A percentile compares a stretch with the other conserved stretches of the same genome.
phyloP scores from a whole-genome alignment of 92 coral and sea anemone genomes.

The Epizoanthus rinbou region DNA sequence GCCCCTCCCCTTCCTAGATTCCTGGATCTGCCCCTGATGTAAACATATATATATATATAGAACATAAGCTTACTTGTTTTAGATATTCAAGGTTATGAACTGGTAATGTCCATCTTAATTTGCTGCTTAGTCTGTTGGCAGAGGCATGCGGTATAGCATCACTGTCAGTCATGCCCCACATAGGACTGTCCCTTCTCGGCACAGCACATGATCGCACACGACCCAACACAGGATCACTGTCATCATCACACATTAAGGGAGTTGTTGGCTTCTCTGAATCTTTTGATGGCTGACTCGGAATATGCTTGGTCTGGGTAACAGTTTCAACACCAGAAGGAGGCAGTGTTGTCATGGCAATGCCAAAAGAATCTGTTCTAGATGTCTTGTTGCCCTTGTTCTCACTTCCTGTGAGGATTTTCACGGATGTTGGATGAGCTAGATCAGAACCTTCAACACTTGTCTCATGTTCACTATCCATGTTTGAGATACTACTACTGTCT shows the following conservation, averaged over 20 bases:
- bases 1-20: too few relatives aligned
- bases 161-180: background rate
- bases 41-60: background rate
- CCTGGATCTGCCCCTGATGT: too few relatives aligned
- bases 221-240: background rate
- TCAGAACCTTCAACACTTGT: conserved; percentile 8
- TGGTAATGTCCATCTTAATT: conserved; percentile 57
- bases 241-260: background rate
- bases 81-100: conserved; percentile 66
- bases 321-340: background rate
- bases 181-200: conserved; percentile 1
- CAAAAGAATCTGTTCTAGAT: background rate
- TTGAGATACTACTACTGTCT: background rate
- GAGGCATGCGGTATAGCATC: background rate
- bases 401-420: background rate
- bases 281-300: background rate
- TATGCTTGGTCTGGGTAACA: background rate
- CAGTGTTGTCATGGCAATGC: background rate
- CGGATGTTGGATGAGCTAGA: background rate
- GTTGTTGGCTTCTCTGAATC: background rate
- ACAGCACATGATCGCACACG: background rate
- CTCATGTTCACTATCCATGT: conserved; percentile 13
- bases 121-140: background rate
- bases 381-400: background rate
- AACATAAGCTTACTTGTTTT: conserved; percentile 51